A percentile compares a stretch with the other conserved stretches of the same genome.
These are phyloP conservation scores for Cremastinae sp. DNA, from an alignment of 2,888 invertebrate genomes.

Conservation along the genomic window DNA sequence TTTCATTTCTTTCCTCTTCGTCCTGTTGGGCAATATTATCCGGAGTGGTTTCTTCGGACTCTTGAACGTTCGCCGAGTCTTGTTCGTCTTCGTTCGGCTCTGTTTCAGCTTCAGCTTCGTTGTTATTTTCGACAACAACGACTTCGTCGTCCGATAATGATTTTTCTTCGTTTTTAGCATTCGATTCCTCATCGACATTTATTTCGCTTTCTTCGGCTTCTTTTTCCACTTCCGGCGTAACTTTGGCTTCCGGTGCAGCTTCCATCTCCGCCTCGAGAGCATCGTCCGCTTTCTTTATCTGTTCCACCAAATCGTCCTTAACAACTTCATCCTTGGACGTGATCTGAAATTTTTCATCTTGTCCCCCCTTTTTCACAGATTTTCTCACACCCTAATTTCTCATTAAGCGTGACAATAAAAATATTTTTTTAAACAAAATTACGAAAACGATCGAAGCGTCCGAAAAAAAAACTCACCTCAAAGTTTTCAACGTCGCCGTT, in stretches of 20 bases:
- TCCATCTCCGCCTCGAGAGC: constrained; percentile 63
- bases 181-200: constrained; percentile 14
- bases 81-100: too few relatives aligned
- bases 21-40: constrained; percentile 54
- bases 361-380: constrained; percentile 48
- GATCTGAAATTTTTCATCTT: constrained; percentile 64
- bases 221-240: constrained; percentile 47
- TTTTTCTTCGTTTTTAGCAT: constrained; percentile 45
- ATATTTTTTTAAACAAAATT: too few relatives aligned
- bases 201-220: constrained; percentile 59
- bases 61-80: too few relatives aligned
- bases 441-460: neutral
- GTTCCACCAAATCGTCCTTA: constrained; percentile 68
- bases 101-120: too few relatives aligned
- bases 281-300: constrained; percentile 71
- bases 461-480: constrained; percentile 53
- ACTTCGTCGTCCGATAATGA: constrained; percentile 53
- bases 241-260: constrained; percentile 39
- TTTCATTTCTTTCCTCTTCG: constrained; percentile 77
- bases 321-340: constrained; percentile 60
- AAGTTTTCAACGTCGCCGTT: constrained; percentile 55
- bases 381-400: constrained; percentile 51
- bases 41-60: constrained; percentile 37
- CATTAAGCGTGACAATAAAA: constrained; percentile 9
- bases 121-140: constrained; percentile 53